A percentile compares a stretch with the other conserved stretches of the same genome.
Evolutionary conservation across 2,888 invertebrate species (phyloP).

Genomic region (Mythimna loreyi): DNA sequence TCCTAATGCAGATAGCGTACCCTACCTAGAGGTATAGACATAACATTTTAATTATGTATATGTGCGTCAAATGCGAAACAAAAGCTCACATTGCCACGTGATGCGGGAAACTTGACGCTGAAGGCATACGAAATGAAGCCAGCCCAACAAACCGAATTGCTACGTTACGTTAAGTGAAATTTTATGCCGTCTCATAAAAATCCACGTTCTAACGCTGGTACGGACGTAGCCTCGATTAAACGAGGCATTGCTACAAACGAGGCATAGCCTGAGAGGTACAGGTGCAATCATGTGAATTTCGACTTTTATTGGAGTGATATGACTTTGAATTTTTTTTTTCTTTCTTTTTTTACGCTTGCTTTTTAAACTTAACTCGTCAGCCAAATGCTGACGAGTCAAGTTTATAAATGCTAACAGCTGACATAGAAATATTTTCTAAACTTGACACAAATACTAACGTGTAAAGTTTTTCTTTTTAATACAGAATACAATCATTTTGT

Average conservation of each 20-base stretch:
- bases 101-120: conserved; percentile 72
- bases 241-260: conserved; percentile 35
- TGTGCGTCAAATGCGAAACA: conserved; percentile 74
- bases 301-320: neutral
- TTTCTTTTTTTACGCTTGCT: too few relatives aligned
- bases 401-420: too few relatives aligned
- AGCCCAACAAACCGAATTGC: conserved; percentile 79
- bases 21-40: conserved; percentile 40
- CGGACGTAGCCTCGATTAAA: conserved; percentile 55
- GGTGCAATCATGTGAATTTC: conserved; percentile 29
- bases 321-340: neutral
- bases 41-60: conserved; percentile 66
- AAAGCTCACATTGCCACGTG: conserved; percentile 75
- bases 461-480: too few relatives aligned
- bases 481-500: too few relatives aligned
- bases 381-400: too few relatives aligned
- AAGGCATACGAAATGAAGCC: conserved; percentile 77
- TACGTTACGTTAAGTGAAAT: conserved; percentile 82
- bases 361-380: too few relatives aligned
- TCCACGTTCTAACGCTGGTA: conserved; percentile 69
- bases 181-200: conserved; percentile 83
- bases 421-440: too few relatives aligned
- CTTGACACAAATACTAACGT: too few relatives aligned
- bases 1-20: conserved; percentile 45
- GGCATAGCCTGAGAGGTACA: conserved; percentile 31